Evolutionary conservation across 1,140 invertebrate species (phyloP), one percentile per base, ranked within the genome.

Genomic region (Aphis gossypii): DNA sequence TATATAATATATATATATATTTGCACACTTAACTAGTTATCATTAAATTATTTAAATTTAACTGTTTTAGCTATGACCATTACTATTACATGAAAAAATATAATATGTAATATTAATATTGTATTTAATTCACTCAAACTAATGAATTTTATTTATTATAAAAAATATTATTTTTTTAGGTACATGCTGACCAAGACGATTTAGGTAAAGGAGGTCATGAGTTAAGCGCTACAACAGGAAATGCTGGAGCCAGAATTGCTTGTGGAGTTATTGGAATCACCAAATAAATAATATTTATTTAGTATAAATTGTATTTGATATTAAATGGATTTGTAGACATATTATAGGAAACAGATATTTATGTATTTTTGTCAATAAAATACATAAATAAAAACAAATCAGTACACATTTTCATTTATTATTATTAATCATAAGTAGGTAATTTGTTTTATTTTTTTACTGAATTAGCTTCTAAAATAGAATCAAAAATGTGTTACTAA

Each of bases 221-320:
- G 95, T 96, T 99, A 86, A 99, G 98, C 95, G 97, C 98, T 95
- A 98, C 98, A 25, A 99, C 99, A 90, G 99, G 99, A 54, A 99
- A 99, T 96, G 99, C 99, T 94, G 99, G 99, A 9, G 98, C 97
- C 92, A 97, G 99, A 94, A 96, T 99, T 94, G 99, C 98, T 41
- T 99, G 99, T 95, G 99, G 99, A 93, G 98, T 99, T n/a, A 99
- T 99, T 96, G 99, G 98, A 68, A 96, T 99, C 93, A 96, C 97
- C 76, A 97, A 97, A 93, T 94, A 94, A 68, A 23, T 4, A 92
- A 51, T 68, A 3, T 76, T 14, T n/a, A n/a, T 0, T 18, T 60
- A 90, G n/a, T 25, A 60, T 90, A 54, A 88, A 88, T 54, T 88
- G 35, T 88, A 1, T 88, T 54, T 48, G 48, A 51, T 41, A 88